phyloP scores from a whole-genome alignment of 2,888 invertebrate genomes.

The Cephus sareptanus region DNA sequence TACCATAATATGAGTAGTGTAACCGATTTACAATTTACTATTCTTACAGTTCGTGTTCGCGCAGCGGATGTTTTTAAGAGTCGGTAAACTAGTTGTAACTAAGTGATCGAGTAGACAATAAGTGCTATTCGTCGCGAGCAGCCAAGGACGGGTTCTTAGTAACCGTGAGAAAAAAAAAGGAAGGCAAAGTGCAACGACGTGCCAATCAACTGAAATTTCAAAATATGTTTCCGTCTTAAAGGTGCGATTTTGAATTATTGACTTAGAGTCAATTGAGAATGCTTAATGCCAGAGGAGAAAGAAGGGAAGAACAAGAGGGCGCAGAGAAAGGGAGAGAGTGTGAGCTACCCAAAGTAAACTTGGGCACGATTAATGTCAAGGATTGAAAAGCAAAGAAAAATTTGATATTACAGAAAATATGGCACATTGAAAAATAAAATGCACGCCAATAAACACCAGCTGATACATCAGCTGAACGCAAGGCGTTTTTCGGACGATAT shows the following conservation, averaged over 20 bases:
- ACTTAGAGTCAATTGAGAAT: not conserved
- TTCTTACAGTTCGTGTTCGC: conserved; percentile 50
- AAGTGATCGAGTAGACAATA: not conserved
- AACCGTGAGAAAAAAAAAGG: too few relatives aligned
- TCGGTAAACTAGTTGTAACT: not conserved
- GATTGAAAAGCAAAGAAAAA: conserved; percentile 10
- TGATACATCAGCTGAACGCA: too few relatives aligned
- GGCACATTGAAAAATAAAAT: conserved; percentile 41
- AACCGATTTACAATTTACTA: conserved; percentile 58
- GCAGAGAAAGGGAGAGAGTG: not conserved
- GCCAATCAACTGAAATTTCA: too few relatives aligned
- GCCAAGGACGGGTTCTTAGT: too few relatives aligned
- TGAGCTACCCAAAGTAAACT: conserved; percentile 19
- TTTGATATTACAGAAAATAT: conserved; percentile 26
- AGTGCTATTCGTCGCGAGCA: too few relatives aligned
- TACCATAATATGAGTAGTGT: conserved; percentile 57
- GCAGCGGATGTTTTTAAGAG: conserved; percentile 33
- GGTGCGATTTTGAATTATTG: not conserved
- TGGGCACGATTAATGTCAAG: conserved; percentile 20
- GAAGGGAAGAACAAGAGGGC: conserved; percentile 9
- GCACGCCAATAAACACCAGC: conserved; percentile 6
- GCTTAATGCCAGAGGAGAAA: conserved; percentile 7
- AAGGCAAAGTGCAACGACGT: too few relatives aligned
- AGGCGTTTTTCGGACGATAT: too few relatives aligned
- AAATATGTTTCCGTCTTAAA: too few relatives aligned